Conservation (phyloP, 2,888 invertebrate genomes). For the Yponomeuta plumbellus region DNA sequence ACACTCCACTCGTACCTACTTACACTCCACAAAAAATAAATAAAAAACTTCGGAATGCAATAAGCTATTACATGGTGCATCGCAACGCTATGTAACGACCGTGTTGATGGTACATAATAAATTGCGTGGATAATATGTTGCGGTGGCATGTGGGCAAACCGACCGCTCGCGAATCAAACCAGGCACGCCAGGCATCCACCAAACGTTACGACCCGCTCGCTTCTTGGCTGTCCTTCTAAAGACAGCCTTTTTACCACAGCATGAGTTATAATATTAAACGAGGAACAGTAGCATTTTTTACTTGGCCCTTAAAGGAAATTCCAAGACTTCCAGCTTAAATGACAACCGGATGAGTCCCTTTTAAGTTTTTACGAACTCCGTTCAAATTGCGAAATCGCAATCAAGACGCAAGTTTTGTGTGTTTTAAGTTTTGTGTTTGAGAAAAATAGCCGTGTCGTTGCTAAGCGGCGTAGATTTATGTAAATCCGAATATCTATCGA, state of each 20-base stretch:
- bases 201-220: conserved; percentile 44
- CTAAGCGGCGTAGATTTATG: conserved; percentile 33
- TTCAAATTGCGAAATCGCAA: conserved; percentile 8
- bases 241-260: conserved; percentile 40
- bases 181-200: conserved; percentile 40
- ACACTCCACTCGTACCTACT: background rate
- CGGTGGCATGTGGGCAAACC: conserved; percentile 43
- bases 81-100: conserved; percentile 6
- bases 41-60: background rate
- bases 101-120: conserved; percentile 1
- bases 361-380: conserved; percentile 30
- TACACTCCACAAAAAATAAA: background rate
- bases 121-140: background rate
- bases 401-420: background rate
- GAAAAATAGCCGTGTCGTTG: background rate
- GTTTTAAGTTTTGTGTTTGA: background rate
- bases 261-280: conserved; percentile 33
- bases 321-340: conserved; percentile 56
- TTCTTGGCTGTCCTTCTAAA: conserved; percentile 33
- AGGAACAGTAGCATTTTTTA: conserved; percentile 41
- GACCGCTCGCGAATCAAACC: conserved; percentile 38
- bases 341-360: conserved; percentile 47
- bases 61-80: background rate
- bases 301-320: conserved; percentile 54
- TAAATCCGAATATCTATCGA: background rate